Conservation (phyloP, 2,797 vertebrate genomes). For the Gobio occitaniae region DNA sequence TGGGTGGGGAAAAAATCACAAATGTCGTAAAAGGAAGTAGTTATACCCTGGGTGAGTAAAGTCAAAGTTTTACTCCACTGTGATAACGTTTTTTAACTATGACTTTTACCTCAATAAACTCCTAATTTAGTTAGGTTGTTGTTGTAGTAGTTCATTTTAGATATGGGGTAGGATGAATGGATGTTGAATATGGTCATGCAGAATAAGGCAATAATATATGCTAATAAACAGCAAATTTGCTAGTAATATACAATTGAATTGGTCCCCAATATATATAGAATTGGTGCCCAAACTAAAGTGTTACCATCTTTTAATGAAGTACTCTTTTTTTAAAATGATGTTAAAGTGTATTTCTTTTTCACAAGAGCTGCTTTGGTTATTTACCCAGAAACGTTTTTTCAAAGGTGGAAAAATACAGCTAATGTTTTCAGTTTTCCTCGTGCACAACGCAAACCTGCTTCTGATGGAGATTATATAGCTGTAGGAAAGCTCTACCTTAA, state of each 20-base stretch:
- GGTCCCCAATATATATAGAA: not conserved
- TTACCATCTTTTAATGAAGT: not conserved
- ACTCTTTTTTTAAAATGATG: not conserved
- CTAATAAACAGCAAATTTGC: too few relatives aligned
- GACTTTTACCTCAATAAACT: too few relatives aligned
- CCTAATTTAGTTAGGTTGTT: too few relatives aligned
- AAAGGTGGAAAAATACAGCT: not conserved
- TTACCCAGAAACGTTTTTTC: not conserved
- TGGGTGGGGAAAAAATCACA: too few relatives aligned
- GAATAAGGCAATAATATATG: too few relatives aligned
- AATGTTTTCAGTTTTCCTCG: not conserved
- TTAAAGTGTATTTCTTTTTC: not conserved
- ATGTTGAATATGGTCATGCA: too few relatives aligned
- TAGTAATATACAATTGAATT: not conserved
- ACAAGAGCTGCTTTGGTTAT: not conserved
- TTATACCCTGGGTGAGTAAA: too few relatives aligned
- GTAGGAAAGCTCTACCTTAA: constrained; percentile 41
- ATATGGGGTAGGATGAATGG: too few relatives aligned
- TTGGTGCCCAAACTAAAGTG: not conserved
- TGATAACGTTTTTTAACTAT: too few relatives aligned
- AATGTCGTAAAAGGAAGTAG: too few relatives aligned
- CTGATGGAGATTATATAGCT: not conserved
- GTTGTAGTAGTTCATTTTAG: too few relatives aligned
- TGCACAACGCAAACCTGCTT: constrained; percentile 8
- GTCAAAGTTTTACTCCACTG: too few relatives aligned